A percentile compares a stretch with the other conserved stretches of the same genome.
phyloP scores from a whole-genome alignment of 1,140 invertebrate species.

The Diachasma alloeum region DNA sequence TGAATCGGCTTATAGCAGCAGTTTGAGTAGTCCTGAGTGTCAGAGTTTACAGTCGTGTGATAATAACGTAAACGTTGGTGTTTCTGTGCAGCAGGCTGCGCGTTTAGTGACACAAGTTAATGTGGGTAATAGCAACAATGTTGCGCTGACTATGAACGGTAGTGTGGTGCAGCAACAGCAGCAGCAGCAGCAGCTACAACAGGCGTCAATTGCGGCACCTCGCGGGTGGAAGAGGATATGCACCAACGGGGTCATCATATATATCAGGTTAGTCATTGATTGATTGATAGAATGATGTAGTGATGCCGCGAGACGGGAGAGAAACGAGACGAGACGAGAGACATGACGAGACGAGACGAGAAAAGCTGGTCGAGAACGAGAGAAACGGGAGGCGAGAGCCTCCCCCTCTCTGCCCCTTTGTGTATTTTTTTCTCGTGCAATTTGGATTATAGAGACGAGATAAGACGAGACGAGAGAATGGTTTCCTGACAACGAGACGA shows the following conservation, averaged over 20 bases:
- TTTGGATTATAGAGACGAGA: too few species aligned
- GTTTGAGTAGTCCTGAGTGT: constrained; percentile 60
- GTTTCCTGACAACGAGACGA: too few species aligned
- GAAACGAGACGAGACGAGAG: too few species aligned
- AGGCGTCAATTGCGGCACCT: constrained; percentile 57
- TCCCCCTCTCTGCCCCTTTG: too few species aligned
- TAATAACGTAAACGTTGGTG: constrained; percentile 37
- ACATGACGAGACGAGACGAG: too few species aligned
- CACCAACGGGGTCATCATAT: constrained; percentile 67
- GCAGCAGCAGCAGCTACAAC: constrained; percentile 33
- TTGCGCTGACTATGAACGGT: constrained; percentile 28
- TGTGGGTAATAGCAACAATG: constrained; percentile 28
- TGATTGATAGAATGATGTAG: too few species aligned
- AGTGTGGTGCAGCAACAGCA: constrained; percentile 30
- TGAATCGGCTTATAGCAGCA: constrained; percentile 60
- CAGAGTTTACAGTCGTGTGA: constrained; percentile 49
- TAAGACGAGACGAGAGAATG: too few species aligned
- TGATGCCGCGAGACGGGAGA: too few species aligned
- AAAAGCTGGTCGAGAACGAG: too few species aligned
- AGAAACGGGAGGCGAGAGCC: too few species aligned
- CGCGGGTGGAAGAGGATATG: constrained; percentile 69
- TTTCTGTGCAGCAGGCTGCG: constrained; percentile 58
- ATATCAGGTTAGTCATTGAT: constrained; percentile 63
- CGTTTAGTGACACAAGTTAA: constrained; percentile 32
- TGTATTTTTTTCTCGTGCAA: too few species aligned